Evolutionary conservation across 2,113 vertebrate genomes (phyloP), one percentile per base, ranked within the genome.

Genomic region (Leucopternis melanops): DNA sequence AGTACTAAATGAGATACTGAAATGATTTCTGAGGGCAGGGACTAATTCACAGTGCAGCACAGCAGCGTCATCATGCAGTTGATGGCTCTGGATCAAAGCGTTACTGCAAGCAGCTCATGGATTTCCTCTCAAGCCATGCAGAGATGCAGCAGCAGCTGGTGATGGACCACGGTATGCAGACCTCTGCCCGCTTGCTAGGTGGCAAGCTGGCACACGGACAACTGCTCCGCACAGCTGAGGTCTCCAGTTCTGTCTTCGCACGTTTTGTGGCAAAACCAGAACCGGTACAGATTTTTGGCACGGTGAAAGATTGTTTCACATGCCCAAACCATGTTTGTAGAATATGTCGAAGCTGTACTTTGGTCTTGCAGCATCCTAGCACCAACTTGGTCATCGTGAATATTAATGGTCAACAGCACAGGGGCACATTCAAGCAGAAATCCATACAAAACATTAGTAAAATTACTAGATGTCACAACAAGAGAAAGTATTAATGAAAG

Each of bases 121-220:
- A 58, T 49, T 58, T 91, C 21, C 65, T 86, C 69, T 49, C 11
- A 36, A 81, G 54, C 36, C 50, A 16, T 0, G 7, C 75, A 25
- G 42, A 88, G 42, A 80, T 25, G 25, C 31, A 79, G 61, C 40
- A 81, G 82, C 61, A 67, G 75, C 50, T 71, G 12, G 31, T 36
- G 75, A 75, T 8, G 38, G 25, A n/a, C 23, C 47, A 18, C 1
- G 1, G 31, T 19, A 40, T 5, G 16, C 11, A 71, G 42, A 87
- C 47, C 21, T 58, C 65, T 50, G 63, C 36, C 12, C 0, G 0
- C 10, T 62, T 58, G 26, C 12, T n/a, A 12, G 11, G 36, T 27
- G 26, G 40, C 27, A 88, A 44, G 31, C 13, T 4, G 3, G 36
- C 21, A 72, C 50, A 69, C 2, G 13, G 38, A 77, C 45, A 88